phyloP scores from a whole-genome alignment of 2,113 vertebrate species.

The Malaclemys terrapin region DNA sequence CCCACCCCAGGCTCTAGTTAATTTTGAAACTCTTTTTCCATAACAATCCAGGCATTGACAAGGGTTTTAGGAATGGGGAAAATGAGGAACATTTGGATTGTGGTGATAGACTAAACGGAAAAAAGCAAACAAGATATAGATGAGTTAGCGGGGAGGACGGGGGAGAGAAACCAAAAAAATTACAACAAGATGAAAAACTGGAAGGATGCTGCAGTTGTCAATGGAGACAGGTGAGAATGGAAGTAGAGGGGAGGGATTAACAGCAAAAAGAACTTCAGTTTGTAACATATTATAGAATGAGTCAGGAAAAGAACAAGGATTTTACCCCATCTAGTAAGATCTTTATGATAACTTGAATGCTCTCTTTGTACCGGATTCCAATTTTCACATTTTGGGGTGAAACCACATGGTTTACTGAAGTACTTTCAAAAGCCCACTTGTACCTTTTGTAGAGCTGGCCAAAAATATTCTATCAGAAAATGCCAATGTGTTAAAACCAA shows the following conservation, averaged over 20 bases:
- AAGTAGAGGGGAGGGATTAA: background rate
- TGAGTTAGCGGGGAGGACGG: background rate
- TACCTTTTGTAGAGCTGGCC: background rate
- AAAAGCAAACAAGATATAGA: background rate
- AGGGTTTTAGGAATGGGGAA: slow-evolving; percentile 6
- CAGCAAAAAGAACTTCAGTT: background rate
- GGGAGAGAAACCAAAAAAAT: background rate
- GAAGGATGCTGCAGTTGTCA: background rate
- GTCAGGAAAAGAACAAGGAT: background rate
- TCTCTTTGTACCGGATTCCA: background rate
- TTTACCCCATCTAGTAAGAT: background rate
- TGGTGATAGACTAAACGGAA: background rate
- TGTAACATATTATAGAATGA: background rate
- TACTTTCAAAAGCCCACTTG: background rate
- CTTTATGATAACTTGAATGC: background rate
- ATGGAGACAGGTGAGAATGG: background rate
- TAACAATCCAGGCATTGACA: background rate
- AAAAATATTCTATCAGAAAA: background rate
- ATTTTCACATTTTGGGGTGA: background rate
- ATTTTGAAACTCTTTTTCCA: background rate
- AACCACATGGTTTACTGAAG: background rate
- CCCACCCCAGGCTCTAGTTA: too few relatives aligned
- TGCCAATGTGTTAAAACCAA: background rate
- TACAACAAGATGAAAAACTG: background rate
- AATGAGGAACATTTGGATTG: background rate